phyloP scores from a whole-genome alignment of 2,113 vertebrate genomes.

The Actinemys pallida region DNA sequence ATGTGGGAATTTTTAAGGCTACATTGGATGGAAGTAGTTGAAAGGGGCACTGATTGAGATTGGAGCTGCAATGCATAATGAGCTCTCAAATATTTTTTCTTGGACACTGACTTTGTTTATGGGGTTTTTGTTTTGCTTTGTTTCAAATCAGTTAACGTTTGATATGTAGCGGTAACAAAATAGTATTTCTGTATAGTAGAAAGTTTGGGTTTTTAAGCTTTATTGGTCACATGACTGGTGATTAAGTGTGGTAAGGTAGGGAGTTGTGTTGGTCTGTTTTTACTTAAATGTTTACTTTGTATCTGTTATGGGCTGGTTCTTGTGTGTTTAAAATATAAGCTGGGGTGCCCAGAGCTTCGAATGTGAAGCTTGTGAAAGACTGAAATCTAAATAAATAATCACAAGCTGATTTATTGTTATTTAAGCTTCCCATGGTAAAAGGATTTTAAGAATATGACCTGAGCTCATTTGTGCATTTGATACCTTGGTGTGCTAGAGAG shows the following conservation, averaged over 20 bases:
- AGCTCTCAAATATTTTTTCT: background rate
- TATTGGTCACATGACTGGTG: background rate
- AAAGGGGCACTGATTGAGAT: background rate
- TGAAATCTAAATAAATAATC: background rate
- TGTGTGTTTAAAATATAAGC: background rate
- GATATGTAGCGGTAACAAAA: background rate
- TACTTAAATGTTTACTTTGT: background rate
- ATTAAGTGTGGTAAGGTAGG: background rate
- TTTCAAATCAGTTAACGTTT: background rate
- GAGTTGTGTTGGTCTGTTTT: background rate
- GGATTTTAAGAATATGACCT: background rate
- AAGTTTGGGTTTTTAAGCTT: background rate
- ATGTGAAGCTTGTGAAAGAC: background rate
- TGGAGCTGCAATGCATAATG: background rate
- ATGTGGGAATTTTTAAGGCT: background rate
- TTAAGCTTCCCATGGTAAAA: background rate
- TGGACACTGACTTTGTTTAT: background rate
- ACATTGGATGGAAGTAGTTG: background rate
- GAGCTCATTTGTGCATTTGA: background rate
- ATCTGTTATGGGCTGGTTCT: background rate
- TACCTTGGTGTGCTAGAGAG: background rate
- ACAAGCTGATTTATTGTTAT: background rate
- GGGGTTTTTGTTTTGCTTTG: background rate
- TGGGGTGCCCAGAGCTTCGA: background rate
- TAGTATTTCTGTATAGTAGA: background rate